These are phyloP conservation scores for Panthera leo DNA, from an alignment of 2,113 vertebrate species.

Conservation along the genomic window DNA sequence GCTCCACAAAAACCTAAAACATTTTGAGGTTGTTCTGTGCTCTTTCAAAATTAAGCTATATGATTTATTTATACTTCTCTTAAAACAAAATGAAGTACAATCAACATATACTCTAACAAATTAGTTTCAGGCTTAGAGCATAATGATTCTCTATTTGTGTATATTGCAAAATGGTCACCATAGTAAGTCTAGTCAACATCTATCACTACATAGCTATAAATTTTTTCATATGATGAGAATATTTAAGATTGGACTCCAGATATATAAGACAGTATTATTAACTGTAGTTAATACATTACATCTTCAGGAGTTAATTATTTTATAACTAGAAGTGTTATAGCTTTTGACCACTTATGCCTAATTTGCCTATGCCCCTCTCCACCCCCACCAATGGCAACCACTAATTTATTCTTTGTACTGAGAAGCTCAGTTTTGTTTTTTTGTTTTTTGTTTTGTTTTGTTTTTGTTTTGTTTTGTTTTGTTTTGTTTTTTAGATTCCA, in stretches of 20 bases:
- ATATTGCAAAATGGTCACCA: not conserved
- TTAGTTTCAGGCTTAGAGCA: not conserved
- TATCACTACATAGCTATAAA: not conserved
- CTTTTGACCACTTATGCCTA: not conserved
- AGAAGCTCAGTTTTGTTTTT: not conserved
- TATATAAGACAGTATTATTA: not conserved
- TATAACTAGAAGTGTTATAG: not conserved
- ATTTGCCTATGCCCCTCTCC: no score
- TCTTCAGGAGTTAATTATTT: not conserved
- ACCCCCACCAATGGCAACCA: rapidly evolving
- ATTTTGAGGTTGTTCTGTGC: not conserved
- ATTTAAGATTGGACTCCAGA: not conserved
- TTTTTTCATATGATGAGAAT: not conserved
- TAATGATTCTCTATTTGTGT: not conserved
- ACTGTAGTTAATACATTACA: not conserved
- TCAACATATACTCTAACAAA: not conserved
- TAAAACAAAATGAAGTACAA: not conserved
- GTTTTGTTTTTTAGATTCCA: not conserved
- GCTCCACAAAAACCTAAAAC: not conserved
- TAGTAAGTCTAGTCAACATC: not conserved
- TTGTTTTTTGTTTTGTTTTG: no score
- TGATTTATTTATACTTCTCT: not conserved
- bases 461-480: not conserved
- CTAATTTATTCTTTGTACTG: not conserved
- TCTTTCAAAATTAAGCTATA: not conserved